Conservation (phyloP, 2,888 invertebrate genomes). For the Patella pellucida region DNA sequence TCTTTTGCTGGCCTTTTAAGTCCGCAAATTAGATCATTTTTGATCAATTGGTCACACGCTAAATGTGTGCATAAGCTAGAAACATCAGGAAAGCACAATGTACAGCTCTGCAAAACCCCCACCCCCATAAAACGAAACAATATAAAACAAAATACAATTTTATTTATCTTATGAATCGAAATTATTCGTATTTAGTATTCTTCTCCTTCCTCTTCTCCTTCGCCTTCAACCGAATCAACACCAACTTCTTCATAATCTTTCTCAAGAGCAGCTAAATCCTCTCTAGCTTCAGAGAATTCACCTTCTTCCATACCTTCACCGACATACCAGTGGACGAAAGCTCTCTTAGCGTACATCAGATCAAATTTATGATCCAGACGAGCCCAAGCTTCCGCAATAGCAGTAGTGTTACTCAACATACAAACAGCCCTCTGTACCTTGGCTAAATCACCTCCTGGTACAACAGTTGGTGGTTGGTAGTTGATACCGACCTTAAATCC, state of each 20-base stretch:
- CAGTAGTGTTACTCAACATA: conserved; percentile 92
- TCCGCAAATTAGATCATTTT: no score
- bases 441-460: conserved; percentile 74
- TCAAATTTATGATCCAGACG: conserved; percentile 84
- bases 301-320: conserved; percentile 59
- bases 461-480: conserved; percentile 83
- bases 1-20: no score
- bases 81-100: no score
- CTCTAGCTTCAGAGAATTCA: conserved; percentile 57
- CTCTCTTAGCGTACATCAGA: conserved; percentile 84
- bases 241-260: conserved; percentile 61
- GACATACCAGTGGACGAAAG: conserved; percentile 88
- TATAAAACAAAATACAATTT: no score
- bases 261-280: conserved; percentile 60
- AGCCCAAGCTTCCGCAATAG: conserved; percentile 90
- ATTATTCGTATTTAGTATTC: conserved; percentile 77
- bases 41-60: no score
- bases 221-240: conserved; percentile 48
- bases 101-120: no score
- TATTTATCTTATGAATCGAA: no score
- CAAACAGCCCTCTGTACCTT: conserved; percentile 83
- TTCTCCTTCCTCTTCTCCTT: conserved; percentile 22
- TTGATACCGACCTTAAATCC: conserved; percentile 81
- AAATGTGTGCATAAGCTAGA: no score
- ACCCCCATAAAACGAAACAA: no score